Evolutionary conservation across 2,888 invertebrate genomes (phyloP).

Genomic region (Stratiomys singularior): DNA sequence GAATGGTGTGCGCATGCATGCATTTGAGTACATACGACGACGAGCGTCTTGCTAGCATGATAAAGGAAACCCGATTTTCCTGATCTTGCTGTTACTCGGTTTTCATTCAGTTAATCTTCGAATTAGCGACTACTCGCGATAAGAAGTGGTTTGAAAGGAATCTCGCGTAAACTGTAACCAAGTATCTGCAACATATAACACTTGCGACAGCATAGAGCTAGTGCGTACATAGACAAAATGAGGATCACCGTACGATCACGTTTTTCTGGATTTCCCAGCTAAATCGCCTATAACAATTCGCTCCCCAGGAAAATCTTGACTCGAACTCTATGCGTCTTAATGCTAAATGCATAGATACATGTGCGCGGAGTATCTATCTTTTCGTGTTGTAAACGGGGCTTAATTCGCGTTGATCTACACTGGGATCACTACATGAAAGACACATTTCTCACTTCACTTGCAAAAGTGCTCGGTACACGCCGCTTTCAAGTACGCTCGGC

Average conservation of each 20-base stretch:
- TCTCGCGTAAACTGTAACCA: background rate
- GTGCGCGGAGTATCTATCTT: background rate
- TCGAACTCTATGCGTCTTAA: background rate
- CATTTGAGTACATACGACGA: background rate
- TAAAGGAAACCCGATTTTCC: slow-evolving; percentile 23
- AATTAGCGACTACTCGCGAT: slow-evolving; percentile 18
- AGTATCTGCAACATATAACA: slow-evolving; percentile 15
- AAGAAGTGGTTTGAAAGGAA: slow-evolving; percentile 20
- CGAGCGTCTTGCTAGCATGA: background rate
- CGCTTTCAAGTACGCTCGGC: background rate
- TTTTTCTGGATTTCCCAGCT: slow-evolving; percentile 31
- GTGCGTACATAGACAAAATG: background rate
- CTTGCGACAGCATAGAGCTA: background rate
- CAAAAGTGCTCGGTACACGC: background rate
- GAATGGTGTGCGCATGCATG: slow-evolving; percentile 4
- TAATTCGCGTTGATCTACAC: slow-evolving; percentile 14
- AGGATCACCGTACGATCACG: slow-evolving; percentile 41
- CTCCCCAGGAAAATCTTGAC: slow-evolving; percentile 9
- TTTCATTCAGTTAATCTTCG: slow-evolving; percentile 16
- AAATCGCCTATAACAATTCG: slow-evolving; percentile 9
- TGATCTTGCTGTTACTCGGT: slow-evolving; percentile 5
- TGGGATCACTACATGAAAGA: slow-evolving; percentile 14
- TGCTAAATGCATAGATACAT: background rate
- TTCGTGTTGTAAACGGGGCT: background rate
- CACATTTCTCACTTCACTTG: slow-evolving; percentile 23